These are phyloP conservation scores for Eudyptes chrysolophus DNA, from an alignment of 2,113 vertebrate genomes.

Conservation along the genomic window DNA sequence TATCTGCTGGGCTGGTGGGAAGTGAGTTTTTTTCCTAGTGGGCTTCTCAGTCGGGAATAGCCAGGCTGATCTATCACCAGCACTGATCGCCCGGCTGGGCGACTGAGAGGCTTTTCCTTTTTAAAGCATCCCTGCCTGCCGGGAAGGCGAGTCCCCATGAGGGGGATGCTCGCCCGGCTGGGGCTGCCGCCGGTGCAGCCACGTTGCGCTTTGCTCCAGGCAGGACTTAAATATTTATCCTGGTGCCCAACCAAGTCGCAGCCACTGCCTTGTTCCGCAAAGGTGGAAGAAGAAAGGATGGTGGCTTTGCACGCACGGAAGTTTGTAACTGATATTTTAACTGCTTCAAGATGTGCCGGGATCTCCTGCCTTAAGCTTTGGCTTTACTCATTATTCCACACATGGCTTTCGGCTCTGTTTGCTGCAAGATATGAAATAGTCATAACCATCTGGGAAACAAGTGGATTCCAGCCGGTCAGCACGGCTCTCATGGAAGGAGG, in stretches of 20 bases:
- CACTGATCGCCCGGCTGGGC: accelerated
- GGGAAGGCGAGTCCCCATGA: not conserved
- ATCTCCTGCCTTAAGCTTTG: not conserved
- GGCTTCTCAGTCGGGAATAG: accelerated
- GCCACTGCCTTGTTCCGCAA: not conserved
- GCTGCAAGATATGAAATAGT: not conserved
- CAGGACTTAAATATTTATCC: not conserved
- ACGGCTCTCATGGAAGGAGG: not conserved
- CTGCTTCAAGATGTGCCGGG: not conserved
- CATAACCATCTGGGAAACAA: not conserved
- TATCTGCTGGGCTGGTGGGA: not conserved
- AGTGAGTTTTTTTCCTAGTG: not conserved
- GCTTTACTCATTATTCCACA: not conserved
- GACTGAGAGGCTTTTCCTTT: not conserved
- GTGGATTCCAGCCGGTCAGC: not conserved
- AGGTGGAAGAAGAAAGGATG: not conserved
- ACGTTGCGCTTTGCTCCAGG: not conserved
- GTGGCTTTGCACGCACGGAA: accelerated
- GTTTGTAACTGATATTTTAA: not conserved
- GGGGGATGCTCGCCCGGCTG: not conserved
- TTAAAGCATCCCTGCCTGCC: not conserved
- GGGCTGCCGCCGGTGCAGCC: accelerated
- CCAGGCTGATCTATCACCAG: not conserved
- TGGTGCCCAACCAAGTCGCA: not conserved
- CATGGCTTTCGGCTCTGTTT: not conserved